Evolutionary conservation across 2,113 vertebrate species (phyloP).

Genomic region (Muntiacus reevesi): DNA sequence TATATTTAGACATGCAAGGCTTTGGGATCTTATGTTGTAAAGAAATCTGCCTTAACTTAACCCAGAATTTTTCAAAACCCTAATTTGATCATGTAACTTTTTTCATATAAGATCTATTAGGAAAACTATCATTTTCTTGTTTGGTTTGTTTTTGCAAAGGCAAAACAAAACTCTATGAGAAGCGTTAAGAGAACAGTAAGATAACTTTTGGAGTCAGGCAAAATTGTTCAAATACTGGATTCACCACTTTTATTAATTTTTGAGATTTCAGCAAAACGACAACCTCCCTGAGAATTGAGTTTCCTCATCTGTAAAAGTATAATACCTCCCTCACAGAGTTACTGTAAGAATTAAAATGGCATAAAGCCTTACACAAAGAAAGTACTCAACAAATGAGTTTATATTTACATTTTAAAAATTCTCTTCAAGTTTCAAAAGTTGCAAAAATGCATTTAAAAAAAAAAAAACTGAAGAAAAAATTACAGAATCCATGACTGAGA

Average conservation of each 20-base stretch:
- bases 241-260: neutral
- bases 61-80: neutral
- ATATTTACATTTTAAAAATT: neutral
- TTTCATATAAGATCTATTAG: neutral
- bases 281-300: neutral
- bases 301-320: neutral
- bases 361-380: neutral
- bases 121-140: neutral
- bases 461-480: neutral
- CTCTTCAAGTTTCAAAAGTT: neutral
- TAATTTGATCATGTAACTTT: neutral
- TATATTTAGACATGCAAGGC: neutral
- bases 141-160: neutral
- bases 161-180: neutral
- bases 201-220: neutral
- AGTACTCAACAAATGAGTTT: neutral
- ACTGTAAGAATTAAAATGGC: neutral
- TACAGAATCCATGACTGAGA: neutral
- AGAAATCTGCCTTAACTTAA: neutral
- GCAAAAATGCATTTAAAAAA: neutral
- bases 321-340: neutral
- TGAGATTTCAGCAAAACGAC: constrained; percentile 5
- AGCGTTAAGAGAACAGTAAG: neutral
- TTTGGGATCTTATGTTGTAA: neutral
- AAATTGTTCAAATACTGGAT: neutral